Conservation (phyloP, 2,888 invertebrate genomes). For the Halictus ligatus region DNA sequence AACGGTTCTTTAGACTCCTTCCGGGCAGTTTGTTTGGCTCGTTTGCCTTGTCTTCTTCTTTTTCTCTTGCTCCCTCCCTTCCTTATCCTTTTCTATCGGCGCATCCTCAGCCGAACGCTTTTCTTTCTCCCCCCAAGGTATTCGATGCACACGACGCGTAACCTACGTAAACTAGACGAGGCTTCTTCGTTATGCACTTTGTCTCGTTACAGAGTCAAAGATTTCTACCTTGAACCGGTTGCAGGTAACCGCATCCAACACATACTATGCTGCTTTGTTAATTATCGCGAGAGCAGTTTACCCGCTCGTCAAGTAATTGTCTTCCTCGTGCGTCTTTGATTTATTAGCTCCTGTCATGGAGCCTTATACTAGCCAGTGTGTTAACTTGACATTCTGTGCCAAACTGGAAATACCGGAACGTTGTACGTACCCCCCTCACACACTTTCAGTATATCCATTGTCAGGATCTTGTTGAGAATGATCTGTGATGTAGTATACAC, state of each 20-base stretch:
- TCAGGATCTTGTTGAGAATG: too few relatives aligned
- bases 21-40: slow-evolving; percentile 32
- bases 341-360: not conserved
- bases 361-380: not conserved
- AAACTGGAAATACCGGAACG: not conserved
- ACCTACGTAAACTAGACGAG: not conserved
- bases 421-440: not conserved
- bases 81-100: not conserved
- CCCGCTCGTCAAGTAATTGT: slow-evolving; percentile 10
- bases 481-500: too few relatives aligned
- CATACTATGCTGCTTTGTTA: slow-evolving; percentile 45
- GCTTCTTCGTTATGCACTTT: slow-evolving; percentile 11
- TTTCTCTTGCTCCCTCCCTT: not conserved
- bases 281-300: slow-evolving; percentile 4
- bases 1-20: slow-evolving; percentile 48
- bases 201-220: slow-evolving; percentile 47
- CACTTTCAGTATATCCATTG: too few relatives aligned
- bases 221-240: slow-evolving; percentile 57
- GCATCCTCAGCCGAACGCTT: not conserved
- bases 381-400: not conserved
- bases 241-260: slow-evolving; percentile 46
- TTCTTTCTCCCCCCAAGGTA: slow-evolving; percentile 27
- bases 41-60: not conserved
- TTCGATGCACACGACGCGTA: slow-evolving; percentile 23
- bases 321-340: not conserved